These are phyloP conservation scores for Drosophila malerkotliana DNA, from an alignment of 1,140 invertebrate genomes.

Conservation along the genomic window DNA sequence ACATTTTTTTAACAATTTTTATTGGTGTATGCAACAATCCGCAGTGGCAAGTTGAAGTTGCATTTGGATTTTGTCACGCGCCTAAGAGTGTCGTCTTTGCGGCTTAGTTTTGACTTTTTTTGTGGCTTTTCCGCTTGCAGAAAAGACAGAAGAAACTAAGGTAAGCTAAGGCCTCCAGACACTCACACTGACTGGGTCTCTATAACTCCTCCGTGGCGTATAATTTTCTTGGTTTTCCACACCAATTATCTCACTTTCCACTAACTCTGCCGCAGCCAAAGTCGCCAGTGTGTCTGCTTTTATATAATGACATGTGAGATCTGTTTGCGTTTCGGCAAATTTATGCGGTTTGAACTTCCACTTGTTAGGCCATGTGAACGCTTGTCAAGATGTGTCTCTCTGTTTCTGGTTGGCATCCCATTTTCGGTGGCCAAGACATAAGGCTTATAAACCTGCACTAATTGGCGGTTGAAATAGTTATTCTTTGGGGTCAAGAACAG, in stretches of 20 bases:
- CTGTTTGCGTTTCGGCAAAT: constrained; percentile 39
- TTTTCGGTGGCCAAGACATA: background rate
- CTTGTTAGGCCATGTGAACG: constrained; percentile 33
- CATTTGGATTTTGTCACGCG: constrained; percentile 50
- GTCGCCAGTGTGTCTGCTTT: constrained; percentile 38
- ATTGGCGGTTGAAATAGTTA: background rate
- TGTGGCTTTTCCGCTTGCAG: constrained; percentile 55
- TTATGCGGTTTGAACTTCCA: constrained; percentile 36
- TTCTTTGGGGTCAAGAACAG: background rate
- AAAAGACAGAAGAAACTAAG: constrained; percentile 2
- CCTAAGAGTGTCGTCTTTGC: constrained; percentile 24
- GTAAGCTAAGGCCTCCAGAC: background rate
- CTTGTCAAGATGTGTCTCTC: constrained; percentile 7
- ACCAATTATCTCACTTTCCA: constrained; percentile 72
- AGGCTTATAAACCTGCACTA: constrained; percentile 1
- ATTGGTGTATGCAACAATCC: constrained; percentile 30
- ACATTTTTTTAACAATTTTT: constrained; percentile 41
- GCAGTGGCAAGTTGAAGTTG: constrained; percentile 14
- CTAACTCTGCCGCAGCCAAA: constrained; percentile 7
- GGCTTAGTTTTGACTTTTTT: constrained; percentile 21
- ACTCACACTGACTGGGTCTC: constrained; percentile 54
- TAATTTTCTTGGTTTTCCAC: constrained; percentile 59
- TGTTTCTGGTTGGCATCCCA: constrained; percentile 5
- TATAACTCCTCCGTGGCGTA: constrained; percentile 38
- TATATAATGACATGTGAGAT: constrained; percentile 58